Evolutionary conservation across 2,113 vertebrate genomes (phyloP), one percentile per base, ranked within the genome.

Genomic region (Etheostoma cragini): DNA sequence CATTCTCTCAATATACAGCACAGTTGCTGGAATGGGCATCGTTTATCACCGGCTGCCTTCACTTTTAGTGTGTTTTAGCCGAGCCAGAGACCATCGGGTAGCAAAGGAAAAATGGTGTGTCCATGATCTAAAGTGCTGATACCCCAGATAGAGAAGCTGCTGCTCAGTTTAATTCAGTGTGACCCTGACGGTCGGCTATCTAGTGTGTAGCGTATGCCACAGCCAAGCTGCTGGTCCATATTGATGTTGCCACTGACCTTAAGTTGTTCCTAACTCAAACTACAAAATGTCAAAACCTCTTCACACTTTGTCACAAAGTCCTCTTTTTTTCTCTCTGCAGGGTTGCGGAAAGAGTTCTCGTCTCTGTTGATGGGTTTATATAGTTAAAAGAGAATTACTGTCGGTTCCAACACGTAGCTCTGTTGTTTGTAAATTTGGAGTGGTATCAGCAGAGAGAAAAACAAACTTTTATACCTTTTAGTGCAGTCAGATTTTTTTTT

Each of bases 151-250:
- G 76, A 61, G 61, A 67, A 16, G 76, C 69, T 49, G 76, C 69
- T 49, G 82, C 69, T 80, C 75, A 57, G 83, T 85, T 86, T 88
- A 90, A 91, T 90, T 81, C 90, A 61, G 81, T 84, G 81, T 87
- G 86, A 89, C 91, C 87, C 83, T 86, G 76, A 81, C 76, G 83
- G 75, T 64, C 54, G 69, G 76, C 83, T 87, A 89, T 89, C 79
- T 85, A 50, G 46, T 49, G 72, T 70, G 80, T 83, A 97, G 76
- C 94, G 94, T 45, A 94, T 96, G 88, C 89, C 81, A 80, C 72
- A 58, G 78, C 53, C 78, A 30, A 60, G 78, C 82, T 47, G 75
- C 66, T 76, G 70, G 72, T 88, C 76, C 82, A 83, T 85, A 90
- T 78, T 88, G 85, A 91, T 88, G 85, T 71, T 84, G 78, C 84